These are phyloP conservation scores for Denticeps clupeoides DNA, from an alignment of 2,797 vertebrate genomes.

Conservation along the genomic window DNA sequence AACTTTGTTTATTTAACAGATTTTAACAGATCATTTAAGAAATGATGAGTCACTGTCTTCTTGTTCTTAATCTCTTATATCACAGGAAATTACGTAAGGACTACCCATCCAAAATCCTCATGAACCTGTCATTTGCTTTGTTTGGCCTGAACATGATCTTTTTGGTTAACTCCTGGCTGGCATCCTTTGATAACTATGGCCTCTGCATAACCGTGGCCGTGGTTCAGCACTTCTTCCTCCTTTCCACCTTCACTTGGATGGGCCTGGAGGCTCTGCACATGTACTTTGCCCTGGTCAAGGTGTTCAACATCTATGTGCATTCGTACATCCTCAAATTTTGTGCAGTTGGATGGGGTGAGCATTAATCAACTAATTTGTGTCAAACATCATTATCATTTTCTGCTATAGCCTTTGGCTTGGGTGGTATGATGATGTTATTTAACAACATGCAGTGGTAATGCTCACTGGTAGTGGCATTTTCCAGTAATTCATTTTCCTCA, in stretches of 20 bases:
- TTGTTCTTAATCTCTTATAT: slow-evolving; percentile 21
- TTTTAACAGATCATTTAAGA: no score
- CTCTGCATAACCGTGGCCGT: slow-evolving; percentile 64
- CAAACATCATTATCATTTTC: no score
- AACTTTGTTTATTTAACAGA: no score
- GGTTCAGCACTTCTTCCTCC: slow-evolving; percentile 72
- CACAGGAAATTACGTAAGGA: slow-evolving; percentile 68
- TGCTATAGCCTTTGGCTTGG: no score
- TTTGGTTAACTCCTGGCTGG: slow-evolving; percentile 70
- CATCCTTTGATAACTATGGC: slow-evolving; percentile 51
- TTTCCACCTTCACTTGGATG: slow-evolving; percentile 87
- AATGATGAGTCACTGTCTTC: no score
- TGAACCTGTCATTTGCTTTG: slow-evolving; percentile 69
- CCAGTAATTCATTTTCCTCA: no score
- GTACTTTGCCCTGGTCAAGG: slow-evolving; percentile 78
- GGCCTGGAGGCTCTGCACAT: slow-evolving; percentile 78
- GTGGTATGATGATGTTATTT: no score
- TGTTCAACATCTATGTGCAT: slow-evolving; percentile 76
- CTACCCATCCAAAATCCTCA: slow-evolving; percentile 80
- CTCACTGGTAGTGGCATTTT: no score
- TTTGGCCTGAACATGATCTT: slow-evolving; percentile 72
- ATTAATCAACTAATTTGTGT: background rate
- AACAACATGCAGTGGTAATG: no score
- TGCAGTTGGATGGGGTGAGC: slow-evolving; percentile 78
- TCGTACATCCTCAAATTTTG: slow-evolving; percentile 79